Conservation (phyloP, 2,113 vertebrate species). For the Marcusenius ussheri region DNA sequence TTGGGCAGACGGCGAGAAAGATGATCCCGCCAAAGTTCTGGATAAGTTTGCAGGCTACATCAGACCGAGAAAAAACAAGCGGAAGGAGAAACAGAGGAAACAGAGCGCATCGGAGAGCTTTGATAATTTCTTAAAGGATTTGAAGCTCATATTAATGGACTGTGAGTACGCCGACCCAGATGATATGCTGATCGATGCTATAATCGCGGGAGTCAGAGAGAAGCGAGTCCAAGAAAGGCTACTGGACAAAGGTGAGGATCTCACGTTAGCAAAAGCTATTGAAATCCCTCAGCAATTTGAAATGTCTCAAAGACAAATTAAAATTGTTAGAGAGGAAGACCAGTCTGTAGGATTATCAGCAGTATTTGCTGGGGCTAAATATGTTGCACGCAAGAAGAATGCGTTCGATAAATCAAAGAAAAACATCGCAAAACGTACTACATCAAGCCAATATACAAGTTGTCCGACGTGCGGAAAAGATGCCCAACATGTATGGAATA, state of each 20-base stretch:
- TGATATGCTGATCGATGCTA: not conserved
- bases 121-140: too few species aligned
- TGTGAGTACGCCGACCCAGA: too few species aligned
- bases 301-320: not conserved
- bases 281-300: not conserved
- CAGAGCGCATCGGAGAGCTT: too few species aligned
- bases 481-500: not conserved
- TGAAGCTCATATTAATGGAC: too few species aligned
- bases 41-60: too few species aligned
- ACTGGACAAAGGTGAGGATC: constrained; percentile 21
- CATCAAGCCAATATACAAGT: not conserved
- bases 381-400: not conserved
- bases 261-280: not conserved
- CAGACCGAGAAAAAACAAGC: too few species aligned
- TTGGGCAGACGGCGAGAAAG: too few species aligned
- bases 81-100: too few species aligned
- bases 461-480: not conserved
- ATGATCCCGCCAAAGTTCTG: too few species aligned
- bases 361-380: not conserved
- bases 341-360: not conserved
- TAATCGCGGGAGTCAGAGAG: constrained; percentile 8
- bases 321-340: too few species aligned
- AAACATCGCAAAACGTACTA: too few species aligned
- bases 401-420: too few species aligned
- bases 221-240: constrained; percentile 21